Percentiles rank a stretch among this genome's conserved stretches.
Conservation (phyloP, 2,797 vertebrate species). For the Darevskia mixta region DNA sequence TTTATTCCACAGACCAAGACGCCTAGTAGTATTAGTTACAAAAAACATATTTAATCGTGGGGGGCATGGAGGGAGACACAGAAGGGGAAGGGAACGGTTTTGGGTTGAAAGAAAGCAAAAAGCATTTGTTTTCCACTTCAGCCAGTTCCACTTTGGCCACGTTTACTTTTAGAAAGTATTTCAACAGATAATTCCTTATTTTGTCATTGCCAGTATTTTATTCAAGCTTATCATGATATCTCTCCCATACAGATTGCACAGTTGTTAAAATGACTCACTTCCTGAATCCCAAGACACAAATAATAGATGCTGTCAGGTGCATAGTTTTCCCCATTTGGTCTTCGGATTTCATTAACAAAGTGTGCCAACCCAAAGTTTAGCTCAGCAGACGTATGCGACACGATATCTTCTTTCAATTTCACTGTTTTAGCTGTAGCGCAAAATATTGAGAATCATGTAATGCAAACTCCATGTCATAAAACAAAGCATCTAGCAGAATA, state of each 20-base stretch:
- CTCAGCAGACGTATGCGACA: constrained; percentile 86
- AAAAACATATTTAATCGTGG: too few relatives aligned
- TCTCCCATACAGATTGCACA: constrained; percentile 39
- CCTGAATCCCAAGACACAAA: constrained; percentile 97
- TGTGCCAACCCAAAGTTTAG: constrained; percentile 87
- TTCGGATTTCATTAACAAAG: constrained; percentile 92
- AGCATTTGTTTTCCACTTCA: too few relatives aligned
- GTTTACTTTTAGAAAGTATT: too few relatives aligned
- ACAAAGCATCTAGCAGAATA: not conserved
- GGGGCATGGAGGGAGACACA: too few relatives aligned
- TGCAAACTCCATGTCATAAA: constrained; percentile 41
- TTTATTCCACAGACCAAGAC: too few relatives aligned
- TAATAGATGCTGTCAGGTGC: constrained; percentile 97
- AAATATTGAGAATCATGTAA: constrained; percentile 61
- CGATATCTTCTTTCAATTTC: constrained; percentile 88
- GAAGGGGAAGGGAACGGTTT: too few relatives aligned
- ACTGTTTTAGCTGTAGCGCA: constrained; percentile 82
- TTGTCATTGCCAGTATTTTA: constrained; percentile 39
- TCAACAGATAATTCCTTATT: not conserved
- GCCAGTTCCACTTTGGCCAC: too few relatives aligned
- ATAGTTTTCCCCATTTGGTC: constrained; percentile 92
- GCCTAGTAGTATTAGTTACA: too few relatives aligned
- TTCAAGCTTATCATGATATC: constrained; percentile 40
- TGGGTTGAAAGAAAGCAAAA: too few relatives aligned
- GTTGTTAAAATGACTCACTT: constrained; percentile 83